A percentile compares a stretch with the other conserved stretches of the same genome.
phyloP scores from a whole-genome alignment of 2,113 vertebrate species.

The Myrmophylax atrothorax region DNA sequence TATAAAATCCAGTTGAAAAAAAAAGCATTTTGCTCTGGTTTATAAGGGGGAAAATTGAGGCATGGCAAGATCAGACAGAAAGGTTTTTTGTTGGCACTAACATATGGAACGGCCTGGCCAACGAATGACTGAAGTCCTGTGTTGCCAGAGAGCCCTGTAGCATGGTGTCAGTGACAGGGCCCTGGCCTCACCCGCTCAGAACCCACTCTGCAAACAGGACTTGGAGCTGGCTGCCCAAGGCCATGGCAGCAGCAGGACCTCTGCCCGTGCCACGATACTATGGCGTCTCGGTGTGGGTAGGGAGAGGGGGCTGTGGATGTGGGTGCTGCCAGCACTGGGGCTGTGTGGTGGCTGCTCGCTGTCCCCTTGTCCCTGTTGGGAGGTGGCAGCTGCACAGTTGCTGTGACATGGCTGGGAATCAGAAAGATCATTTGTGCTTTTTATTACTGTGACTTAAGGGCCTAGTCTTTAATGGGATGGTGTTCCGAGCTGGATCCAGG shows the following conservation, averaged over 20 bases:
- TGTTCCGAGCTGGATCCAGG: neutral
- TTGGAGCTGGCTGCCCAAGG: rapidly evolving
- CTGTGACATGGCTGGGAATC: neutral
- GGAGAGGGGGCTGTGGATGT: too few relatives aligned
- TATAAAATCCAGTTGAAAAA: neutral
- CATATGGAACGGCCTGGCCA: neutral
- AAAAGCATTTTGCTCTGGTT: neutral
- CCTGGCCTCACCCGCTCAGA: neutral
- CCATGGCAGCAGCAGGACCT: rapidly evolving
- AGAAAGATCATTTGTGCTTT: neutral
- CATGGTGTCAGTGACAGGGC: neutral
- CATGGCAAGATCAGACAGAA: neutral
- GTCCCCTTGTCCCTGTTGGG: neutral
- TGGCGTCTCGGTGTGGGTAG: rapidly evolving
- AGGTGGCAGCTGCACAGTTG: neutral
- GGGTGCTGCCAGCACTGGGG: neutral
- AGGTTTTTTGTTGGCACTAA: neutral
- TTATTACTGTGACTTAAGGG: neutral
- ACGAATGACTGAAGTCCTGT: neutral
- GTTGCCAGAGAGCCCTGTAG: neutral
- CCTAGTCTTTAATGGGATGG: neutral
- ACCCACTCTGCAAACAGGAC: rapidly evolving
- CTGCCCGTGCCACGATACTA: rapidly evolving
- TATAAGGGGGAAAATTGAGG: neutral
- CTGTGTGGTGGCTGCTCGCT: rapidly evolving